A percentile compares a stretch with the other conserved stretches of the same genome.
These are phyloP conservation scores for Ennomos quercinarius DNA, from an alignment of 2,888 invertebrate genomes.

Conservation along the genomic window DNA sequence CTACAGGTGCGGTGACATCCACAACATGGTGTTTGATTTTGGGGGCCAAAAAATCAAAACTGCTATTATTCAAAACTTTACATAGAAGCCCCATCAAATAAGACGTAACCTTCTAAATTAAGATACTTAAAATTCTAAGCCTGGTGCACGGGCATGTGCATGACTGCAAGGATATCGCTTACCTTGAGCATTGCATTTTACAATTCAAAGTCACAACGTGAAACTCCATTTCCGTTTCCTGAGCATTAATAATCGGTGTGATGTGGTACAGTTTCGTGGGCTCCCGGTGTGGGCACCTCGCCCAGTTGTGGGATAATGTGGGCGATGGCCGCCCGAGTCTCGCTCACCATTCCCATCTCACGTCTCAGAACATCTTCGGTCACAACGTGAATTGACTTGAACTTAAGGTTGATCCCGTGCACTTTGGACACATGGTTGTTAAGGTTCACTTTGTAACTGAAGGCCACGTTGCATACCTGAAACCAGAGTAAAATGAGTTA, in stretches of 20 bases:
- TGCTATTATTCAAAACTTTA: too few species aligned
- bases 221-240: too few species aligned
- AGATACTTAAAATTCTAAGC: too few species aligned
- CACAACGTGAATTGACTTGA: constrained; percentile 79
- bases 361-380: constrained; percentile 74
- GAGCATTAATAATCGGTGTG: constrained; percentile 33
- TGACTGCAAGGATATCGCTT: too few species aligned
- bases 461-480: constrained; percentile 81
- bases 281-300: constrained; percentile 62
- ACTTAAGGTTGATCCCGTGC: constrained; percentile 80
- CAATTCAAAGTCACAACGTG: too few species aligned
- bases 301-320: constrained; percentile 71
- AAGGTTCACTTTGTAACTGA: constrained; percentile 82
- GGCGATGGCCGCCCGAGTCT: constrained; percentile 64
- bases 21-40: too few species aligned
- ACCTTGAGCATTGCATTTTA: too few species aligned
- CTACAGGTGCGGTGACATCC: too few species aligned
- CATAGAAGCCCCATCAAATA: too few species aligned
- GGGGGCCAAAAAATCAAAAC: too few species aligned
- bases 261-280: constrained; percentile 67
- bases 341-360: constrained; percentile 69
- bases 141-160: too few species aligned
- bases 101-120: too few species aligned
- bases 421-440: constrained; percentile 81
- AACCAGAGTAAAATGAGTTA: background rate